Base-by-base conservation (phyloP, 2,888 invertebrate genomes). In the Drosophila eohydei region DNA sequence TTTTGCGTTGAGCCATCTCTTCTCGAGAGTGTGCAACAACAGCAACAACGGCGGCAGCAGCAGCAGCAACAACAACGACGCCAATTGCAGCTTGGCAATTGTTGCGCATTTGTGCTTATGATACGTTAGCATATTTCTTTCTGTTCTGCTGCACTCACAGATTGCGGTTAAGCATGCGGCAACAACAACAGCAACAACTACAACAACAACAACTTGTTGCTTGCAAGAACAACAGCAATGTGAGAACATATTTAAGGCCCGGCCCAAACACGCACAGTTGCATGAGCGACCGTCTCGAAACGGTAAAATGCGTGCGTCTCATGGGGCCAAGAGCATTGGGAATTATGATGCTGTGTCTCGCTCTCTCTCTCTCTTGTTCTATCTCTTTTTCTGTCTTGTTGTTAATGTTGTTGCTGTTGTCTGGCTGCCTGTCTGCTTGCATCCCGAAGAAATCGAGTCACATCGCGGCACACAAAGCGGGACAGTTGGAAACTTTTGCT, bases 261-360 rank as follows among this genome's bases (percentile, higher is more conserved):
- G 66, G 58, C 66, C 74, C 72, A 78, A 82, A 83, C 79, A 81
- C 79, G 81, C 81, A 79, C 72, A 70, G 74, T 74, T 65, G 65
- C 76, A 77, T 77, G 78, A 71, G 52, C 14, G 52, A 14, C 52
- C 52, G 52, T 52, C 52, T 52, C 38, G 52, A 72, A 83, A 81
- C 85, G 86, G 85, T 85, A 85, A 85, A 85, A 85, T 85, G 84
- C 85, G 84, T 84, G 84, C 80, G 63, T 80, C 80, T 61, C 67
- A 71, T 77, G 71, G 57, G 70, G 66, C 65, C 77, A 65, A 56
- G 48, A 60, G 34, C 36, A 48, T 48, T 43, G 73, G 41, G 46
- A 40, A 58, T 58, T 40, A 48, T 48, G 58, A n/a, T 36, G 66
- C 38, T 60, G 46, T 3, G 4, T 36, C 34, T 52, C 51, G 3